phyloP scores from a whole-genome alignment of 92 coral and sea anemone species.

The Porites divaricata region DNA sequence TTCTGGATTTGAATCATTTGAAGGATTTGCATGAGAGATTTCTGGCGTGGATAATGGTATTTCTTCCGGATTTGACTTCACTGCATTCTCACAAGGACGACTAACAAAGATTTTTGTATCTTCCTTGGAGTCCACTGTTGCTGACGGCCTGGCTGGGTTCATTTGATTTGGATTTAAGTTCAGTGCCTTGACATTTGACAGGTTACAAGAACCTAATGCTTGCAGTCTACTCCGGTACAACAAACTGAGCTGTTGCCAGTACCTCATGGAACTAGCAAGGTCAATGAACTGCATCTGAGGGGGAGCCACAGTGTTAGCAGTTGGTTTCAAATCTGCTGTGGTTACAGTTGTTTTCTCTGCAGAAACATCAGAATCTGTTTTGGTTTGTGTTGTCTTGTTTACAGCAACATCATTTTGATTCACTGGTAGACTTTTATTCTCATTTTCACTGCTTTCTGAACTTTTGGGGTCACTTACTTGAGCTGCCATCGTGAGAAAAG shows the following conservation, averaged over 20 bases:
- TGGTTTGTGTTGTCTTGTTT: background rate
- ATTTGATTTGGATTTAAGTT: slow-evolving; percentile 34
- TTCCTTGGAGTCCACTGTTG: slow-evolving; percentile 37
- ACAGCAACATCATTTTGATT: background rate
- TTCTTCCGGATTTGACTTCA: slow-evolving; percentile 14
- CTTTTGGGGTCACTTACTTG: slow-evolving; percentile 3
- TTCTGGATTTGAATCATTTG: background rate
- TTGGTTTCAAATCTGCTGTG: background rate
- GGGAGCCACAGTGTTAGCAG: background rate
- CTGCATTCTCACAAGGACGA: slow-evolving; percentile 2
- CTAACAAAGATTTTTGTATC: slow-evolving; percentile 26
- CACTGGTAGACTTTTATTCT: background rate
- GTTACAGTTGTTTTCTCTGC: background rate
- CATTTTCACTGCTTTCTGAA: slow-evolving; percentile 1
- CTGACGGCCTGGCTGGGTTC: slow-evolving; percentile 20
- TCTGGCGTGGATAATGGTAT: background rate
- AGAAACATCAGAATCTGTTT: background rate
- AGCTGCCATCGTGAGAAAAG: slow-evolving; percentile 39
- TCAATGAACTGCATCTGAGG: slow-evolving; percentile 79
- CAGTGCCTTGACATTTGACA: slow-evolving; percentile 14
- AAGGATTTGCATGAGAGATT: background rate
- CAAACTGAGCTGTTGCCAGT: slow-evolving; percentile 87
- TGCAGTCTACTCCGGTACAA: slow-evolving; percentile 75
- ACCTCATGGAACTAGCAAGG: slow-evolving; percentile 82
- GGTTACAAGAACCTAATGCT: slow-evolving; percentile 54